Evolutionary conservation across 2,797 vertebrate species (phyloP).

Genomic region (Sparus aurata): DNA sequence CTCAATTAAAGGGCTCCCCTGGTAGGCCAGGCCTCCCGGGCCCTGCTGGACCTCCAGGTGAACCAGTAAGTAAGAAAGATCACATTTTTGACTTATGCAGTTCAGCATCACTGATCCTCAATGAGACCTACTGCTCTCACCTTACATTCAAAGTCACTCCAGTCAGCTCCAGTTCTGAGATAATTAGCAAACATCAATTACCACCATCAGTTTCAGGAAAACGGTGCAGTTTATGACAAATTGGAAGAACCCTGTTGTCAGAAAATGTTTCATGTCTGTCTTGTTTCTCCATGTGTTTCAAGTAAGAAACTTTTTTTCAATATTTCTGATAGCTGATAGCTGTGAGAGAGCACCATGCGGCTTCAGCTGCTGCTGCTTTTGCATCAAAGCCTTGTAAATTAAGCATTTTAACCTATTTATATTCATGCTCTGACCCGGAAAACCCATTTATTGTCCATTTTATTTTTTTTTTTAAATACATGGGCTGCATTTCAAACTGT

Average conservation of each 20-base stretch:
- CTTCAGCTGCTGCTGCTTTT: slow-evolving; percentile 11
- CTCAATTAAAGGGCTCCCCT: slow-evolving; percentile 90
- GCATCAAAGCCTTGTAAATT: slow-evolving; percentile 45
- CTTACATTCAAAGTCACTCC: slow-evolving; percentile 30
- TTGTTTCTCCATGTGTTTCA: slow-evolving; percentile 44
- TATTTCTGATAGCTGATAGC: slow-evolving; percentile 24
- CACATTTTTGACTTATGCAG: slow-evolving; percentile 30
- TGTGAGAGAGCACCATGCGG: not conserved
- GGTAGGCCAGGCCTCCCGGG: slow-evolving; percentile 93
- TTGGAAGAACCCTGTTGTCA: slow-evolving; percentile 51
- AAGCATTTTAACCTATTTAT: slow-evolving; percentile 28
- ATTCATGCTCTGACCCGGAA: slow-evolving; percentile 31
- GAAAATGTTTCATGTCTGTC: slow-evolving; percentile 38
- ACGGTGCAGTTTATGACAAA: slow-evolving; percentile 43
- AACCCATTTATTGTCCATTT: slow-evolving; percentile 30
- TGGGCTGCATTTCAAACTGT: slow-evolving; percentile 23
- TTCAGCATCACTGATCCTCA: slow-evolving; percentile 42
- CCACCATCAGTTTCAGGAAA: slow-evolving; percentile 41
- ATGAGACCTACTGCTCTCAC: slow-evolving; percentile 16
- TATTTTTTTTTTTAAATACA: slow-evolving; percentile 29
- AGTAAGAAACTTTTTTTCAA: slow-evolving; percentile 24
- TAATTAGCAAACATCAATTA: slow-evolving; percentile 51
- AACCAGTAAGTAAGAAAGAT: slow-evolving; percentile 89
- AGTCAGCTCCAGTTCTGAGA: slow-evolving; percentile 28
- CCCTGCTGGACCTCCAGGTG: slow-evolving; percentile 93